These are phyloP conservation scores for Megaustenia siamemsis DNA, from an alignment of 2,888 invertebrate species.

Conservation along the genomic window DNA sequence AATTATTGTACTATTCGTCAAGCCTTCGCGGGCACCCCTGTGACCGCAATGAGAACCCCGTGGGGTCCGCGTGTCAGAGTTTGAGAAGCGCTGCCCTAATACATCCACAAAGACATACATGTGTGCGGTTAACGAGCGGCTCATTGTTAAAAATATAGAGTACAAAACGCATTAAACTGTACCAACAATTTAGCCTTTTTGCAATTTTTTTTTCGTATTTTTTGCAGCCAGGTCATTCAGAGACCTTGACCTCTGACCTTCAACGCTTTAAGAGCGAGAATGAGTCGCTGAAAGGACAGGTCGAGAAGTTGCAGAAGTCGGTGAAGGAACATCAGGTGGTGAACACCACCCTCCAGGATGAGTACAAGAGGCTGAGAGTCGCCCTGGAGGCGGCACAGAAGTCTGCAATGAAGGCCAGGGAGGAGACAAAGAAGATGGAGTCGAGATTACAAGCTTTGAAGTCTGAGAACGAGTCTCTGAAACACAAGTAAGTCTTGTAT, in stretches of 20 bases:
- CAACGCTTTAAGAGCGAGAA: slow-evolving; percentile 69
- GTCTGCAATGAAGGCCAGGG: slow-evolving; percentile 68
- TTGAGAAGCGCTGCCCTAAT: too few species aligned
- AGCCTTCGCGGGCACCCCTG: too few species aligned
- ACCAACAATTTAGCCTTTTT: too few species aligned
- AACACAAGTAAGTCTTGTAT: slow-evolving; percentile 70
- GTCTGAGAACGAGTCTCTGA: slow-evolving; percentile 70
- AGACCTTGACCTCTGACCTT: slow-evolving; percentile 69
- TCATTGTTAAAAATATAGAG: too few species aligned
- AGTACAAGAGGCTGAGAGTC: slow-evolving; percentile 70
- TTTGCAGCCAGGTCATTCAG: slow-evolving; percentile 67
- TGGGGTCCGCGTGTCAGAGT: too few species aligned
- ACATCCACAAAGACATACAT: too few species aligned
- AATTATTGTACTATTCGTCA: too few species aligned
- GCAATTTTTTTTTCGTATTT: too few species aligned
- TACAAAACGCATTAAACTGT: too few species aligned
- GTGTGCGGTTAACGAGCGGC: too few species aligned
- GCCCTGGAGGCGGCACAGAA: slow-evolving; percentile 70
- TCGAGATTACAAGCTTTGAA: slow-evolving; percentile 63
- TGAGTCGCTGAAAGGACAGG: slow-evolving; percentile 63
- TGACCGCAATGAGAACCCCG: too few species aligned
- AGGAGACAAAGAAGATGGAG: slow-evolving; percentile 69
- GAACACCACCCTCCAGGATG: slow-evolving; percentile 65
- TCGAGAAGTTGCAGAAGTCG: slow-evolving; percentile 67
- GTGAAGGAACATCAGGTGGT: slow-evolving; percentile 69